phyloP scores from a whole-genome alignment of 2,888 invertebrate genomes.

The Noctua janthe region DNA sequence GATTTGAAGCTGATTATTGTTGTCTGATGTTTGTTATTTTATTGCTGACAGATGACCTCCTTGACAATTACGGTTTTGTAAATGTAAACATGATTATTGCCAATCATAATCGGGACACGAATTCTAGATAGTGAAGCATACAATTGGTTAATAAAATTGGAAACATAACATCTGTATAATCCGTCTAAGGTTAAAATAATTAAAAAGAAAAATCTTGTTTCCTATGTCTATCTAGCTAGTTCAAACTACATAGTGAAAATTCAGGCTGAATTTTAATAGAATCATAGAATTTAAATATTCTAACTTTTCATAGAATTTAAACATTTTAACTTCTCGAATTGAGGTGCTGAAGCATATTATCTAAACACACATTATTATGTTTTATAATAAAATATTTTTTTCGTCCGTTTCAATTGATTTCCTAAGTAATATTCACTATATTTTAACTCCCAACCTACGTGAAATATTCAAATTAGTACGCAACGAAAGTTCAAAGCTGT shows the following conservation, averaged over 20 bases:
- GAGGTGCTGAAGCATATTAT: neutral
- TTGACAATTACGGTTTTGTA: slow-evolving; percentile 23
- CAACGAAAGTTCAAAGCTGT: slow-evolving; percentile 2
- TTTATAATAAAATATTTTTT: neutral
- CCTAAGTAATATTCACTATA: neutral
- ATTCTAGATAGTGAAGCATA: neutral
- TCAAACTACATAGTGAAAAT: neutral
- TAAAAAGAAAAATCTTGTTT: neutral
- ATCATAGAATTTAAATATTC: neutral
- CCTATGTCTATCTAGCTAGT: neutral
- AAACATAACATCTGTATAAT: neutral
- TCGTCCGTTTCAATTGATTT: neutral
- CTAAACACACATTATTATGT: neutral
- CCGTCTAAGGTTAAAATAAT: neutral
- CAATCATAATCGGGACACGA: slow-evolving; percentile 15
- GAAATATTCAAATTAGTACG: slow-evolving; percentile 2
- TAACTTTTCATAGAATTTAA: neutral
- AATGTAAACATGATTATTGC: slow-evolving; percentile 49
- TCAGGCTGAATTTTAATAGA: neutral
- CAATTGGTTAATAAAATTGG: neutral
- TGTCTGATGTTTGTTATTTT: slow-evolving; percentile 17
- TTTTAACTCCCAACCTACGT: neutral
- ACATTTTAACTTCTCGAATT: neutral
- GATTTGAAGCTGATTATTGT: slow-evolving; percentile 22
- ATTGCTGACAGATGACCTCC: slow-evolving; percentile 16